A percentile compares a stretch with the other conserved stretches of the same genome.
These are phyloP conservation scores for Scaptomyza tumidula DNA, from an alignment of 2,888 invertebrate species.

Conservation along the genomic window DNA sequence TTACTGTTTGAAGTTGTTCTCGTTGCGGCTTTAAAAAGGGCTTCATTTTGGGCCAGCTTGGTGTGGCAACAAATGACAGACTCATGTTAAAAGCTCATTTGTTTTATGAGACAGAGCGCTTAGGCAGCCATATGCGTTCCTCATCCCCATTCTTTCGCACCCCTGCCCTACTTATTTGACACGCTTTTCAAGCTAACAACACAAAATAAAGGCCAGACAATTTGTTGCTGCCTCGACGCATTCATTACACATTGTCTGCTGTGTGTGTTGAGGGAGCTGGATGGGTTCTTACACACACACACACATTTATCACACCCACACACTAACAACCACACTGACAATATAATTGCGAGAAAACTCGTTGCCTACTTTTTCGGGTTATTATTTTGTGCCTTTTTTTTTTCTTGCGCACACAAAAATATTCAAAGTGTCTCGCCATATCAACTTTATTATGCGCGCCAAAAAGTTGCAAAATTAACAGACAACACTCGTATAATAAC, in stretches of 20 bases:
- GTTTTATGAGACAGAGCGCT: constrained; percentile 64
- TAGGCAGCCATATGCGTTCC: constrained; percentile 64
- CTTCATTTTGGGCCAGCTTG: constrained; percentile 12
- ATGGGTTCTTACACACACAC: constrained; percentile 23
- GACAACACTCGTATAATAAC: constrained; percentile 42
- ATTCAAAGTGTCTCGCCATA: constrained; percentile 66
- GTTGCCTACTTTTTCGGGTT: constrained; percentile 60
- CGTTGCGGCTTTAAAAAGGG: constrained; percentile 40
- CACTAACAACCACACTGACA: constrained; percentile 19
- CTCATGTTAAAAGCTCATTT: constrained; percentile 76
- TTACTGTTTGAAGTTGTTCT: constrained; percentile 6
- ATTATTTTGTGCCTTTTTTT: constrained; percentile 7
- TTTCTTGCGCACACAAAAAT: constrained; percentile 33
- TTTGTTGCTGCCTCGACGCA: constrained; percentile 47
- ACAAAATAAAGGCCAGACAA: constrained; percentile 44
- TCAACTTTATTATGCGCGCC: constrained; percentile 78
- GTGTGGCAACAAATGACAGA: constrained; percentile 67
- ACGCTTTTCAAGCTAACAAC: constrained; percentile 65
- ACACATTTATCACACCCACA: constrained; percentile 10
- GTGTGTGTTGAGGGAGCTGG: neutral
- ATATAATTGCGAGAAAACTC: constrained; percentile 61
- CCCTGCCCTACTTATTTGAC: constrained; percentile 73
- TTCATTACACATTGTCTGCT: constrained; percentile 69
- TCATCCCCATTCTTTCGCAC: constrained; percentile 10
- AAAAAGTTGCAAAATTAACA: constrained; percentile 77